Evolutionary conservation across 2,797 vertebrate genomes (phyloP), one percentile per base, ranked within the genome.

Genomic region (Morelia viridis): DNA sequence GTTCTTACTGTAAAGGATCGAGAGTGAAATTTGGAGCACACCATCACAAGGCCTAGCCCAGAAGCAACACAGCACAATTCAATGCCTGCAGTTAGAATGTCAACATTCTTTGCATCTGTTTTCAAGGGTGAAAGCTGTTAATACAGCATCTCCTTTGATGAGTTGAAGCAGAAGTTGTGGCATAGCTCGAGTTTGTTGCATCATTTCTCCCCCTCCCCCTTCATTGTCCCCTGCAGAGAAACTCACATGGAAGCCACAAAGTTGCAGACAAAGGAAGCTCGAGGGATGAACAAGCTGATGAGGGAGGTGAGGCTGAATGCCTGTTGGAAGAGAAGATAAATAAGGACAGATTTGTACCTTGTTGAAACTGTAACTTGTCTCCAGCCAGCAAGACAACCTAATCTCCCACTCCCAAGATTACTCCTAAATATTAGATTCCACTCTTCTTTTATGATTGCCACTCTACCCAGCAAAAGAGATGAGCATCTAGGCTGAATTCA

Each of bases 201-300:
- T 83, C 41, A 3, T 41, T 64, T 41, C 12, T 13, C 56, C 13
- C 0, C 50, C 5, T 28, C 62, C 24, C 7, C 9, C 28, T 41
- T 12, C 41, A 17, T 4, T 7, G 28, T 9, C 56, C 61, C 31
- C n/a, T 26, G 15, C 53, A 71, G 13, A 71, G 15, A 86, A 57
- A 97, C 98, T 98, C 92, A 98, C 98, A 98, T 95, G 35, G 98
- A 98, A 26, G 98, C 98, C 1, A 98, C 96, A 93, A 98, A 98
- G 83, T 97, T 98, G 92, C 98, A 98, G 41, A 98, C 94, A 0
- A 97, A 97, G n/a, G 98, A 98, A 0, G 98, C 98, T 19, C 98
- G 98, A 1, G 98, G 98, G 46, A 98, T 96, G 28, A 97, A 98
- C 56, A 98, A 94, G 0, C 98, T 97, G 17, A 98, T 97, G 24